phyloP scores from a whole-genome alignment of 2,113 vertebrate species.

The Desmodus rotundus region DNA sequence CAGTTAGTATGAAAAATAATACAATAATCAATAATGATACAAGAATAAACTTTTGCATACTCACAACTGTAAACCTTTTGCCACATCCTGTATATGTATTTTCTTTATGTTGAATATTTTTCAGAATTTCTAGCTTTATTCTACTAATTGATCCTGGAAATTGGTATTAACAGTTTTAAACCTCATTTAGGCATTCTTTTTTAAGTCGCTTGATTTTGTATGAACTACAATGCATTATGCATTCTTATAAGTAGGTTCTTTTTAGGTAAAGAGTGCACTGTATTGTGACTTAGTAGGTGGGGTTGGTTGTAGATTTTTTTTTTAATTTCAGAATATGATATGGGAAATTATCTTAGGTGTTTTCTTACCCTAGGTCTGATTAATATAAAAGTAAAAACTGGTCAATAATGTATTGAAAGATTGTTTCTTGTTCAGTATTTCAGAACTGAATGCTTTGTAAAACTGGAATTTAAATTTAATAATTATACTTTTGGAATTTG shows the following conservation, averaged over 20 bases:
- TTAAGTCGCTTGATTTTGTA: neutral
- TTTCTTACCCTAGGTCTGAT: neutral
- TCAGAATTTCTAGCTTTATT: neutral
- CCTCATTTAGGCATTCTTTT: neutral
- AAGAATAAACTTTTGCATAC: too few species aligned
- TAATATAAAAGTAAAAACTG: constrained; percentile 2
- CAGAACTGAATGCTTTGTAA: constrained; percentile 12
- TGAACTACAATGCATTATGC: neutral
- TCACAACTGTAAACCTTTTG: too few species aligned
- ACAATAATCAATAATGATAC: too few species aligned
- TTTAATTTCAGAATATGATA: neutral
- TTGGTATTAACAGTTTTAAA: neutral
- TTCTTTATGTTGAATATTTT: neutral
- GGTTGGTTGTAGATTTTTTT: neutral
- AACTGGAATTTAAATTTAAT: neutral
- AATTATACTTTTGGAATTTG: neutral
- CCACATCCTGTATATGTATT: neutral
- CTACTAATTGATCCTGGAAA: neutral
- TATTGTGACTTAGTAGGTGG: neutral
- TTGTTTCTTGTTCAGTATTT: neutral
- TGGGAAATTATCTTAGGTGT: neutral
- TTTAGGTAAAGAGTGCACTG: neutral
- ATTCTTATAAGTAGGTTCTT: neutral
- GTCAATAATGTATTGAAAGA: neutral
- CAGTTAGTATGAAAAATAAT: too few species aligned